These are phyloP conservation scores for Malacoraja senta DNA, from an alignment of 2,797 vertebrate species.

Conservation along the genomic window DNA sequence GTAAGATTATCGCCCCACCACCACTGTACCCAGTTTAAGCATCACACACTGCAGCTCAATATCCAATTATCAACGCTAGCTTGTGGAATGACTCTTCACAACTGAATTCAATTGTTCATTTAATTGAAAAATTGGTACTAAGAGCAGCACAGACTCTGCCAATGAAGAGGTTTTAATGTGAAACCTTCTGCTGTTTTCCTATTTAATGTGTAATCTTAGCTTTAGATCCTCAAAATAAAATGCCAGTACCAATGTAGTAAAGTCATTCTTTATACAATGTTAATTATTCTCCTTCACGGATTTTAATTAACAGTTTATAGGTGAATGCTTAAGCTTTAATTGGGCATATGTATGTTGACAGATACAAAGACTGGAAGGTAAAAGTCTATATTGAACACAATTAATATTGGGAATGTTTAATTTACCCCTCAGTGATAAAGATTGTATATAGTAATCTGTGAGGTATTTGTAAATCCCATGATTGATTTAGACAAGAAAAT, in stretches of 20 bases:
- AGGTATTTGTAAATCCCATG: neutral
- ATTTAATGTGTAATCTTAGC: neutral
- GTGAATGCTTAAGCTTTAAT: neutral
- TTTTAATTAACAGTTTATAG: neutral
- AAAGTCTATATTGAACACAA: neutral
- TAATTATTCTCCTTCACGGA: neutral
- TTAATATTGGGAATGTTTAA: neutral
- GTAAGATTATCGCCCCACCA: too few species aligned
- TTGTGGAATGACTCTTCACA: neutral
- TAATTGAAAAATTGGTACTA: neutral
- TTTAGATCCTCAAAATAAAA: neutral
- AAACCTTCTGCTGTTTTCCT: neutral
- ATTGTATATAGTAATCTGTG: too few species aligned
- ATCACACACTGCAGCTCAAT: neutral
- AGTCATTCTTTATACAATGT: neutral
- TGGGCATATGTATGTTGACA: neutral
- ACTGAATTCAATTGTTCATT: neutral
- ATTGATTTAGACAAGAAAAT: conserved; percentile 15
- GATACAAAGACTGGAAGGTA: neutral
- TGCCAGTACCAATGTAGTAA: neutral
- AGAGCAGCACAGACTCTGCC: neutral
- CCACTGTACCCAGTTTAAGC: too few species aligned
- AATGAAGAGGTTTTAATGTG: neutral
- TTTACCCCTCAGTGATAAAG: neutral
- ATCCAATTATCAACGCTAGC: neutral